These are phyloP conservation scores for Endomychus coccineus DNA, from an alignment of 2,888 invertebrate genomes.

Conservation along the genomic window DNA sequence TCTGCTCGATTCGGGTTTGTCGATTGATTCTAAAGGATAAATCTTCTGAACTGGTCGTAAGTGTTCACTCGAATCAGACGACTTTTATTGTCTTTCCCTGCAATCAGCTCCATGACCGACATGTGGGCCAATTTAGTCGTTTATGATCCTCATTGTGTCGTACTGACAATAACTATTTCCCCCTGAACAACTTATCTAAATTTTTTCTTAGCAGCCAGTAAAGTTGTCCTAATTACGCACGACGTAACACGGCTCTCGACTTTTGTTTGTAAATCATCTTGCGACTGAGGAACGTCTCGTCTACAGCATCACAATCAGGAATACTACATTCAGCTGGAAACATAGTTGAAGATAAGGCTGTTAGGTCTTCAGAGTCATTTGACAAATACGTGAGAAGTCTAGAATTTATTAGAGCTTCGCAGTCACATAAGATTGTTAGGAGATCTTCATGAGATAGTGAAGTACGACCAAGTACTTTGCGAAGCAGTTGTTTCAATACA, in stretches of 20 bases:
- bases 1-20: no score
- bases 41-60: no score
- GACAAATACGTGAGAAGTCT: constrained; percentile 25
- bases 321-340: constrained; percentile 21
- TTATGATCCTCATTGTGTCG: constrained; percentile 18
- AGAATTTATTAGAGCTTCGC: constrained; percentile 34
- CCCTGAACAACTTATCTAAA: constrained; percentile 9
- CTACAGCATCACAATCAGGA: constrained; percentile 22
- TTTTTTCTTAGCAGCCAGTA: constrained; percentile 9
- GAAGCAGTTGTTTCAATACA: constrained; percentile 34
- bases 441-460: constrained; percentile 27
- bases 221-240: constrained; percentile 22
- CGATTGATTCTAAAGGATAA: no score
- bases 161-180: constrained; percentile 20
- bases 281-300: constrained; percentile 15
- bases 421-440: constrained; percentile 25
- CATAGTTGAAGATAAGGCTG: constrained; percentile 24
- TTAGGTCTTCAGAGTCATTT: constrained; percentile 14
- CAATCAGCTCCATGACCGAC: constrained; percentile 17
- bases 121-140: constrained; percentile 20
- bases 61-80: constrained; percentile 14
- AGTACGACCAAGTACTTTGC: constrained; percentile 32
- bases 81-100: constrained; percentile 16
- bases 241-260: constrained; percentile 20
- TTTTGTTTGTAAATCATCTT: constrained; percentile 21